Conservation (phyloP, 2,888 invertebrate genomes). For the Melikaiella ostensackeni region DNA sequence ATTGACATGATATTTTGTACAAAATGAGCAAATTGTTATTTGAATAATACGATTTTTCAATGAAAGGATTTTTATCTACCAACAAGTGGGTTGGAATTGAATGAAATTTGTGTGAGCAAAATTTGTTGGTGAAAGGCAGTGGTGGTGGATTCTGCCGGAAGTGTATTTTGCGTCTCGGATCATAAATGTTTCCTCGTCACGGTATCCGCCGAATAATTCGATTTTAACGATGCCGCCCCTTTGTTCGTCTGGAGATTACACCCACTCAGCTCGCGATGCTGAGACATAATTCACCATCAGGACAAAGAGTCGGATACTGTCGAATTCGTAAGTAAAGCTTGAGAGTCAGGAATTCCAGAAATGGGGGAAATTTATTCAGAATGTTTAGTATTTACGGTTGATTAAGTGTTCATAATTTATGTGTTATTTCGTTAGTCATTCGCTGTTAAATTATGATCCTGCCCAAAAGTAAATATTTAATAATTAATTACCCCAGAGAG, state of each 20-base stretch:
- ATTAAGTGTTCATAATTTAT: not conserved
- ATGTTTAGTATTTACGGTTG: not conserved
- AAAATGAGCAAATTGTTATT: not conserved
- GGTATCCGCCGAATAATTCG: slow-evolving; percentile 62
- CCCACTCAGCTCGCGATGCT: slow-evolving; percentile 43
- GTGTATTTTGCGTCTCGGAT: slow-evolving; percentile 55
- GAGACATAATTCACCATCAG: slow-evolving; percentile 53
- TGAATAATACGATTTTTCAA: not conserved
- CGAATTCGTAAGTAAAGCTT: slow-evolving; percentile 61
- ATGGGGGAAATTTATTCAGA: not conserved
- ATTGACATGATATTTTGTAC: not conserved
- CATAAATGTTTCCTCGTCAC: slow-evolving; percentile 62
- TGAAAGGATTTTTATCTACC: not conserved
- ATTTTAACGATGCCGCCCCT: slow-evolving; percentile 63
- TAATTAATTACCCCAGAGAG: not conserved
- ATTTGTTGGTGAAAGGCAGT: slow-evolving; percentile 31
- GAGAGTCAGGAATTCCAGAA: slow-evolving; percentile 36
- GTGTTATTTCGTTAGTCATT: not conserved
- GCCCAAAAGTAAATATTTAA: not conserved
- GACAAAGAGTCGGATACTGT: slow-evolving; percentile 52
- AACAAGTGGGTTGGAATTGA: slow-evolving; percentile 19
- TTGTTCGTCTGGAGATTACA: slow-evolving; percentile 62
- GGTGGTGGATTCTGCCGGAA: slow-evolving; percentile 48
- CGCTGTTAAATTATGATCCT: not conserved
- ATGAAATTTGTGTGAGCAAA: slow-evolving; percentile 39